Percentiles rank a stretch among this genome's conserved stretches.
phyloP scores from a whole-genome alignment of 2,113 vertebrate genomes.

The Poicephalus gulielmi region DNA sequence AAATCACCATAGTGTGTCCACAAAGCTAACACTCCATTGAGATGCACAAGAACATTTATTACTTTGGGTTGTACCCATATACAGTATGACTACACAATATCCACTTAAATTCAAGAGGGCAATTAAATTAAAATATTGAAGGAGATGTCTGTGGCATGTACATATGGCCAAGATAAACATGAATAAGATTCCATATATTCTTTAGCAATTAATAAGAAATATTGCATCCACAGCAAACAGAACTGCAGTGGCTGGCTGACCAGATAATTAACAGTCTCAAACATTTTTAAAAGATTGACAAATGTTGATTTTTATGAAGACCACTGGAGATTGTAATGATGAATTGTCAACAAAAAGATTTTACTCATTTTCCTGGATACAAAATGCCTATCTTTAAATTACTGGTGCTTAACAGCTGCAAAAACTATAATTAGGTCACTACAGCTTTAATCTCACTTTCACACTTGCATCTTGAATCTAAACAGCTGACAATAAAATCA shows the following conservation, averaged over 20 bases:
- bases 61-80: neutral
- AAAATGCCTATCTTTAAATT: neutral
- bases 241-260: neutral
- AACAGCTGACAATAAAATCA: conserved; percentile 35
- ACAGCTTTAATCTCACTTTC: neutral
- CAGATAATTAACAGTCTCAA: neutral
- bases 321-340: neutral
- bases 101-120: neutral
- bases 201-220: neutral
- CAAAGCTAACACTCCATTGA: neutral
- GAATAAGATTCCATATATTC: neutral
- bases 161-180: fast-evolving
- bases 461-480: neutral
- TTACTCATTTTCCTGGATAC: neutral
- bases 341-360: neutral
- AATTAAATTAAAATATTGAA: neutral
- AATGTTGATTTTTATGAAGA: neutral
- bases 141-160: neutral
- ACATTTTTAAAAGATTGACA: fast-evolving
- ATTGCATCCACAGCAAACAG: neutral
- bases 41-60: neutral
- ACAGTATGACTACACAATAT: neutral
- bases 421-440: neutral
- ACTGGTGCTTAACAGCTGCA: neutral
- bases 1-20: neutral